Percentiles rank a stretch among this genome's conserved stretches.
Conservation (phyloP, 2,113 vertebrate genomes). For the Rhagologus leucostigma region DNA sequence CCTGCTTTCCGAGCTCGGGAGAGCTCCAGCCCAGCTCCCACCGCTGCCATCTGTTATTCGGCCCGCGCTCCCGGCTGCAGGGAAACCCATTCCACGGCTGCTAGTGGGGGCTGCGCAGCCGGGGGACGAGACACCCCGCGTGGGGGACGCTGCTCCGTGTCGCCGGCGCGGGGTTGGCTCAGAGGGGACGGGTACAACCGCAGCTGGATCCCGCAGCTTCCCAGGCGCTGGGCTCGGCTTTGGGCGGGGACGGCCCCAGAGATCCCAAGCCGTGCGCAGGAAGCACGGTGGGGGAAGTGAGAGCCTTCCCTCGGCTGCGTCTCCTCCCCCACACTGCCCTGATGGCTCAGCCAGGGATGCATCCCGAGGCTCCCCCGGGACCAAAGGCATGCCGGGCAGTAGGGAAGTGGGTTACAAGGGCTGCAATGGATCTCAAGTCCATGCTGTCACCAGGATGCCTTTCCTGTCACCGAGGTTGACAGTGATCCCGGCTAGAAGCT, state of each 20-base stretch:
- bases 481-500: neutral
- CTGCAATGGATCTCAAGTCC: neutral
- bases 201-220: neutral
- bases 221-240: neutral
- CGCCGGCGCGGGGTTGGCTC: accelerated
- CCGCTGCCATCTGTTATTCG: conserved; percentile 19
- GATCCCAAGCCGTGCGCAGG: neutral
- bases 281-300: neutral
- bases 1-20: neutral
- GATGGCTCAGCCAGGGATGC: neutral
- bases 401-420: conserved; percentile 47
- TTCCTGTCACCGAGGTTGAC: neutral
- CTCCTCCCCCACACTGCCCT: neutral
- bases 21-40: neutral
- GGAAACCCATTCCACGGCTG: neutral
- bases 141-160: neutral
- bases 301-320: neutral
- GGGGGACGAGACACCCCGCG: neutral
- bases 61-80: neutral
- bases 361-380: neutral
- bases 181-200: accelerated
- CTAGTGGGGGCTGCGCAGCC: accelerated
- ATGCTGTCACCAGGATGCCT: neutral
- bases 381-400: neutral
- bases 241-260: neutral